Base-by-base conservation (phyloP, 1,140 invertebrate species). In the Notospermus geniculatus region DNA sequence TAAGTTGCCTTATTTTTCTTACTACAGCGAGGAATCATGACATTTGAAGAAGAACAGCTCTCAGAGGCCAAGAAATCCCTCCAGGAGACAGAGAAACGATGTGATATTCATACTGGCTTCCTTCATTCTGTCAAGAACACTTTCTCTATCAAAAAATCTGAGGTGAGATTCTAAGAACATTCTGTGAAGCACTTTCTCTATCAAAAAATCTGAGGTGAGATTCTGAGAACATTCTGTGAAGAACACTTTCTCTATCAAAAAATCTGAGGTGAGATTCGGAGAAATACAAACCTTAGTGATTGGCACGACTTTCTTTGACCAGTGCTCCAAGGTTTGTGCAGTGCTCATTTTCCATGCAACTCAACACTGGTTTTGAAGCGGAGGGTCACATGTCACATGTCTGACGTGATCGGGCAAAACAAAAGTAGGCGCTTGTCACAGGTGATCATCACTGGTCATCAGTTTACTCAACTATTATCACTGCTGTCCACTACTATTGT, bases 31-130 rank as follows among this genome's bases (percentile, higher is more conserved):
- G 88, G 87, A 1, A 63, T 89, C 19, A 89, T 89, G 86, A 88
- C 87, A 19, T 89, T 88, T 76, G 88, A 90, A 74, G 87, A 89
- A 13, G 86, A 87, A 15, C 87, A 87, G 75, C 77, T 89, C 9
- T 80, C 82, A 28, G 78, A 85, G 62, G 86, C 88, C 13, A 79
- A 85, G 41, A 73, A 81, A 63, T 75, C 83, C n/a, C 74, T 90
- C 25, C 85, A 86, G 64, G 85, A 88, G 62, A 85, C 87, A 66
- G 87, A 89, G 76, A 84, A 84, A 63, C 79, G 84, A 69, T 89
- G 88, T 70, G 82, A 75, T 43, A 45, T 57, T 17, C 65, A 63
- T 43, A 70, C 71, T 56, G 71, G 75, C 23, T 67, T 75, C 60
- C 64, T 76, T 7, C 75, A 72, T 54, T 71, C 68, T 39, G 61